Conservation (phyloP, 2,797 vertebrate species). For the Urosaurus nigricauda region DNA sequence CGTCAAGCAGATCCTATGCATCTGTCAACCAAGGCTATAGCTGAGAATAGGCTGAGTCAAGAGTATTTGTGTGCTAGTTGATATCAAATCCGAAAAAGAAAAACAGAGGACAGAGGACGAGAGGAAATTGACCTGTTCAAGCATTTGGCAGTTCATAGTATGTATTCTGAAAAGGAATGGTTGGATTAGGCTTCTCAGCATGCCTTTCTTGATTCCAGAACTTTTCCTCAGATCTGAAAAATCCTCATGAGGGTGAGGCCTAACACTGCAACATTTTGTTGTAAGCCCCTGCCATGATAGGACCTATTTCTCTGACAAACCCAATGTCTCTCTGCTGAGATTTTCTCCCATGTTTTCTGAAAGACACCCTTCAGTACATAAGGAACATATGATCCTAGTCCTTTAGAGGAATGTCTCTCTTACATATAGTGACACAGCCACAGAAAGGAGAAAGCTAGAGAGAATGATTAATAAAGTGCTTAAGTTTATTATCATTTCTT, state of each 20-base stretch:
- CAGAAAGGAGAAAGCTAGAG: conserved; percentile 19
- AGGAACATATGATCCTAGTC: conserved; percentile 21
- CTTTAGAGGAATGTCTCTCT: conserved; percentile 30
- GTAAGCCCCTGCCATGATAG: no score
- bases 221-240: no score
- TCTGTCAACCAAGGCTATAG: not conserved
- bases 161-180: not conserved
- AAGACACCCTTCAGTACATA: not conserved
- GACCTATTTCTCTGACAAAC: not conserved
- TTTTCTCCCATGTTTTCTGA: not conserved
- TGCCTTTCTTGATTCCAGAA: not conserved
- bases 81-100: not conserved
- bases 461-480: conserved; percentile 16
- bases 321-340: not conserved
- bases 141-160: not conserved
- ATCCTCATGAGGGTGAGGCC: no score
- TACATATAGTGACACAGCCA: not conserved
- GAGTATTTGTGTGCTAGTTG: not conserved
- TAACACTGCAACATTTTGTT: not conserved
- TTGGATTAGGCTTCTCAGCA: no score
- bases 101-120: not conserved
- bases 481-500: conserved; percentile 4
- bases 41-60: not conserved
- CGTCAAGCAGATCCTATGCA: not conserved
- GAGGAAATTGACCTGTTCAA: not conserved